Conservation (phyloP, 2,797 vertebrate species). For the Bradypodion pumilum region DNA sequence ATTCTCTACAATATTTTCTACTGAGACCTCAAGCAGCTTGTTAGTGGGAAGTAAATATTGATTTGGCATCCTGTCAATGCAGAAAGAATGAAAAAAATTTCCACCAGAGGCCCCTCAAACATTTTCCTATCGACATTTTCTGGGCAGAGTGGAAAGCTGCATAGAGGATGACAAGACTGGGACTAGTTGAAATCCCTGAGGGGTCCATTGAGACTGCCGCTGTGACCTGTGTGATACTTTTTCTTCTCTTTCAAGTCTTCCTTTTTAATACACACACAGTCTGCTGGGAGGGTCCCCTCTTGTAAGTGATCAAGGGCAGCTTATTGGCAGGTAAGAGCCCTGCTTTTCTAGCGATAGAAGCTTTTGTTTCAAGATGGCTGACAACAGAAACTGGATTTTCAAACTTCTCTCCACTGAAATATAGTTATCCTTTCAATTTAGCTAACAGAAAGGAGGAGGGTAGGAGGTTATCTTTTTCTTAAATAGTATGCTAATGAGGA, state of each 20-base stretch:
- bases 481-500: constrained; percentile 20
- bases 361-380: constrained; percentile 82
- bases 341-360: constrained; percentile 77
- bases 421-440: constrained; percentile 72
- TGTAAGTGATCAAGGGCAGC: constrained; percentile 90
- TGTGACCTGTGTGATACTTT: constrained; percentile 92
- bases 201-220: constrained; percentile 87
- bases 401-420: constrained; percentile 74
- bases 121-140: constrained; percentile 98
- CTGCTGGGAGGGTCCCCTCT: constrained; percentile 82
- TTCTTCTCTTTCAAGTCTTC: constrained; percentile 95
- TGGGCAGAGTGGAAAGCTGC: constrained; percentile 88
- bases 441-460: constrained; percentile 24
- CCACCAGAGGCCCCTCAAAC: constrained; percentile 98
- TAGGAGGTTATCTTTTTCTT: constrained; percentile 7
- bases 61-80: constrained; percentile 99
- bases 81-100: constrained; percentile 99
- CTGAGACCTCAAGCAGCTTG: constrained; percentile 99
- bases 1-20: constrained; percentile 92
- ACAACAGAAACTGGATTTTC: constrained; percentile 71
- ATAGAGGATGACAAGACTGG: constrained; percentile 96
- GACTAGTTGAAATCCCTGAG: constrained; percentile 88
- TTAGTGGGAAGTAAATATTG: constrained; percentile 99
- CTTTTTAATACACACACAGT: constrained; percentile 81
- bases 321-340: constrained; percentile 87